Base-by-base conservation (phyloP, 2,113 vertebrate genomes). In the Seriola dumerili region DNA sequence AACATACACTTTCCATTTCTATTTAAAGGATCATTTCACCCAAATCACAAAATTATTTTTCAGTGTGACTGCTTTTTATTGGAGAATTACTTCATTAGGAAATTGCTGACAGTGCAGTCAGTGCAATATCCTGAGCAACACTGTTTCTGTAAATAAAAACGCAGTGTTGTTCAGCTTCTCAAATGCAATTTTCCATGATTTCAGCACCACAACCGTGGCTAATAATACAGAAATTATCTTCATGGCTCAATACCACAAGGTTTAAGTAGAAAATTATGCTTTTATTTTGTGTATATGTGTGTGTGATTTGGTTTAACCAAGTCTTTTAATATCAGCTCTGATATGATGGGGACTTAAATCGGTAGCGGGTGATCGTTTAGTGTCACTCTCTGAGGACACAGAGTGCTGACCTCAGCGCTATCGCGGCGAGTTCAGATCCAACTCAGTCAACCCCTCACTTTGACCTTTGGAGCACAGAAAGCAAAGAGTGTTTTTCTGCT, bases 401-500 rank as follows among this genome's bases (percentile, higher is more conserved):
- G 36, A 72, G 5, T 64, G 78, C 81, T 84, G 65, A 29, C 50
- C 54, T 89, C 81, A 85, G 86, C 86, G 57, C 50, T 80, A 34
- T 84, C 10, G 23, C 50, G 62, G 17, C 3, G 61, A 80, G 84
- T 87, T 92, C 81, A 89, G 50, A 40, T 73, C 81, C 78, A 85
- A 84, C 89, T 86, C 85, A 78, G 54, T 89, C 89, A 85, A 75
- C 86, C 85, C 71, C 74, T 77, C 62, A 64, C 42, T 50, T 1
- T 80, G 90, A 94, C 88, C 93, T 93, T 94, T 94, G 94, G 88
- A 93, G 76, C 52, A 1, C 73, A 65, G 75, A 88, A 81, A 84
- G 82, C 79, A 90, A 86, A 76, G 75, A 61, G 58, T 86, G 65
- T 84, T 92, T 94, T 93, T 90, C 85, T 89, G 80, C 89, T 72